phyloP scores from a whole-genome alignment of 2,797 vertebrate species.

The Urophycis tenuis region DNA sequence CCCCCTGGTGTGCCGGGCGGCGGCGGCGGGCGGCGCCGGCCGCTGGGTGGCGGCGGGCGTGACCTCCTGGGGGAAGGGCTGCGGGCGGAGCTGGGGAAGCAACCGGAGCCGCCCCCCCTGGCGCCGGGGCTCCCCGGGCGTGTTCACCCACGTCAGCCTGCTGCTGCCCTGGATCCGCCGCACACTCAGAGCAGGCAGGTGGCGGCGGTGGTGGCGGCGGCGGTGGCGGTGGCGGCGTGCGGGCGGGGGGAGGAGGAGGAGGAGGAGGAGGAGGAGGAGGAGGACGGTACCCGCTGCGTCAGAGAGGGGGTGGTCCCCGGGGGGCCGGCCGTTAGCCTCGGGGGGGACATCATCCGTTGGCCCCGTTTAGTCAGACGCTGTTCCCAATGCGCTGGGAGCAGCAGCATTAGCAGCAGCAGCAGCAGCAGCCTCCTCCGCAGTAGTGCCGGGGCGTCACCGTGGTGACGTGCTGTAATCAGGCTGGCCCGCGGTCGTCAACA shows the following conservation, averaged over 20 bases:
- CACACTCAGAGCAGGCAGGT: slow-evolving; percentile 63
- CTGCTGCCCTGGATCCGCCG: slow-evolving; percentile 77
- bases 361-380: neutral
- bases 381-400: neutral
- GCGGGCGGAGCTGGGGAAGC: slow-evolving; percentile 76
- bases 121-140: slow-evolving; percentile 76
- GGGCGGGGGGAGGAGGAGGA: too few species aligned
- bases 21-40: slow-evolving; percentile 55
- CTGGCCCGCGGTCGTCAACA: neutral
- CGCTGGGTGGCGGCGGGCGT: slow-evolving; percentile 75
- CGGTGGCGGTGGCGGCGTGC: too few species aligned
- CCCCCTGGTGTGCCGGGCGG: slow-evolving; percentile 72
- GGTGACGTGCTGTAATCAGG: neutral
- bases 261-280: too few species aligned
- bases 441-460: neutral
- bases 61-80: slow-evolving; percentile 86
- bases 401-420: neutral
- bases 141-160: slow-evolving; percentile 77
- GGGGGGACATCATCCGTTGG: neutral
- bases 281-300: too few species aligned
- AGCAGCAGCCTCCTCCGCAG: too few species aligned
- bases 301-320: too few species aligned
- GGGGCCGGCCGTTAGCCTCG: neutral
- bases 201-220: neutral
- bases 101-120: slow-evolving; percentile 59